These are phyloP conservation scores for Tenodera sinensis DNA, from an alignment of 2,888 invertebrate genomes.

Conservation along the genomic window DNA sequence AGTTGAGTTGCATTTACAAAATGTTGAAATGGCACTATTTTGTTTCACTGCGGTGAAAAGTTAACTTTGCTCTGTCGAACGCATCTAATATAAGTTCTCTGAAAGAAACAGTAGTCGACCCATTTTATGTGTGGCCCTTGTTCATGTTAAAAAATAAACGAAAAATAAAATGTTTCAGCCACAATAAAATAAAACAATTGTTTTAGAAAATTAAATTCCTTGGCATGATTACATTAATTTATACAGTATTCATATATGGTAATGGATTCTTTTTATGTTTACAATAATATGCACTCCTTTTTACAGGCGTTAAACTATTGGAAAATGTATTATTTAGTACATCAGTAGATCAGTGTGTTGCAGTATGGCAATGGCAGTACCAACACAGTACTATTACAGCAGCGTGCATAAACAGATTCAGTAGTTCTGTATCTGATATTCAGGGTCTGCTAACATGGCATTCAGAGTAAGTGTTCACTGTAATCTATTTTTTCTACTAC, in stretches of 20 bases:
- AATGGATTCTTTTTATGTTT: not conserved
- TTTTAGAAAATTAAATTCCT: too few relatives aligned
- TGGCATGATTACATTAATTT: too few relatives aligned
- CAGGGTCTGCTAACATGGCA: constrained; percentile 54
- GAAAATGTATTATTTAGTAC: constrained; percentile 51
- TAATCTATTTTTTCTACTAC: not conserved
- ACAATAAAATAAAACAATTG: too few relatives aligned
- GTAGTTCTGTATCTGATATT: constrained; percentile 61
- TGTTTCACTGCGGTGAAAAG: too few relatives aligned
- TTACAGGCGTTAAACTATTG: constrained; percentile 37
- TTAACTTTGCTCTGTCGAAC: too few relatives aligned
- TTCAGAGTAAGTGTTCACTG: constrained; percentile 37
- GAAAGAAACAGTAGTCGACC: too few relatives aligned
- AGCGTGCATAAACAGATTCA: constrained; percentile 46
- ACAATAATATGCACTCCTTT: not conserved
- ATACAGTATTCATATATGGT: not conserved
- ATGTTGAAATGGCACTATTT: too few relatives aligned
- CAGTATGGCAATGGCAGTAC: constrained; percentile 48
- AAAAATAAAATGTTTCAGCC: too few relatives aligned
- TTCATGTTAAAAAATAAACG: too few relatives aligned
- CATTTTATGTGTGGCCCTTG: too few relatives aligned
- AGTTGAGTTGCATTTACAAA: too few relatives aligned
- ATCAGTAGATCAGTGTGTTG: constrained; percentile 64
- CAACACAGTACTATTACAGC: constrained; percentile 41
- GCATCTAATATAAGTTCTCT: too few relatives aligned